Base-by-base conservation (phyloP, 2,113 vertebrate species). In the Thalassoma bifasciatum region DNA sequence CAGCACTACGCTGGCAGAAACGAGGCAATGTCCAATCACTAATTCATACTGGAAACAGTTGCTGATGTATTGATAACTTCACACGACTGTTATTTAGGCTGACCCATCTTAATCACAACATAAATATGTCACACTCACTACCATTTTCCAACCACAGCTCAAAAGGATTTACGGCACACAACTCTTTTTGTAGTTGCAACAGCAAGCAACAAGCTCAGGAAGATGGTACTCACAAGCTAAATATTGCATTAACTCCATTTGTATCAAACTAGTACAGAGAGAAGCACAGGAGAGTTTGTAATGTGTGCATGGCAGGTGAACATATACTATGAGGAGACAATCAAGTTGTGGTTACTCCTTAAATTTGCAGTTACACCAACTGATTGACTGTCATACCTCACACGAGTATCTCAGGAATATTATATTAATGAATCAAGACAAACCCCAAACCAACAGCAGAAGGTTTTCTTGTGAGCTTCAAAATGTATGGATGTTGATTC, bases 21-120 rank as follows among this genome's bases (percentile, higher is more conserved):
- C 54, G 38, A 85, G 14, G 34, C 40, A 58, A 73, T 1, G 10
- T 23, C 24, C 26, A 58, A n/a, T 64, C 63, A 42, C 52, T 75
- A 58, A 70, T 83, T 83, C 70, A 72, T 64, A 17, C 54, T 60
- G 9, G 0, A 57, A 73, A 75, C 64, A 12, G n/a, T 17, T 26
- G 47, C 51, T 82, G 57, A 79, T 77, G 56, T 81, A 81, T 68
- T 60, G 38, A 81, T 64, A 60, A 69, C 34, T n/a, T 84, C 30
- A 40, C 49, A 2, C 2, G 3, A 51, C 42, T 19, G 26, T 81
- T 65, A 74, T 78, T 67, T 61, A 72, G 34, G 50, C 53, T 72
- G 49, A 69, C 58, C 64, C 50, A 66, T 46, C 66, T 73, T 58
- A 77, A 79, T 71, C 56, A 24, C 12, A 61, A n/a, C 46, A 79